Percentiles rank a stretch among this genome's conserved stretches.
Conservation (phyloP, 2,888 invertebrate species). For the Nemotelus pantherinus region DNA sequence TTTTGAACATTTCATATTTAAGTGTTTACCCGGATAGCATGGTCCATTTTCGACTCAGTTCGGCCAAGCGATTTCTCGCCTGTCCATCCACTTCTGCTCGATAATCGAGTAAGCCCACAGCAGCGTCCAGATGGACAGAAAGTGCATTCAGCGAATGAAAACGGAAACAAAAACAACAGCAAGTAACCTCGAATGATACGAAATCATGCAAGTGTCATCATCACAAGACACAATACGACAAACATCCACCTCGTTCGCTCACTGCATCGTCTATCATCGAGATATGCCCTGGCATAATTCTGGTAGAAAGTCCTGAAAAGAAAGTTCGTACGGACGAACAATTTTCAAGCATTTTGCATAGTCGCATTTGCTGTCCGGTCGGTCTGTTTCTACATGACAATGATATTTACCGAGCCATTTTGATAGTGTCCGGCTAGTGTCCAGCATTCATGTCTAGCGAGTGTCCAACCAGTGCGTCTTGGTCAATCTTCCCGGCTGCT, state of each 20-base stretch:
- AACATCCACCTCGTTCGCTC: too few species aligned
- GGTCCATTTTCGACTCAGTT: background rate
- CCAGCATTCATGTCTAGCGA: too few species aligned
- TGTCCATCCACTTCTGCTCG: too few species aligned
- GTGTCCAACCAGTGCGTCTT: background rate
- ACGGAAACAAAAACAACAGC: background rate
- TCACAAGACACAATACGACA: background rate
- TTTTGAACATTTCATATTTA: slow-evolving; percentile 7
- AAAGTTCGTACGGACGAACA: background rate
- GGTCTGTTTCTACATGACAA: too few species aligned
- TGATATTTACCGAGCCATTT: too few species aligned
- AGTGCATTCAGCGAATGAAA: slow-evolving; percentile 3
- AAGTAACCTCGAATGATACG: background rate
- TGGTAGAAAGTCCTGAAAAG: too few species aligned
- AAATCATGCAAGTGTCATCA: slow-evolving; percentile 16
- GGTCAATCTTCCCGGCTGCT: slow-evolving; percentile 10
- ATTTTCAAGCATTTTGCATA: slow-evolving; percentile 25
- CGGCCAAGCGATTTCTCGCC: background rate
- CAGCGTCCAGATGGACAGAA: background rate
- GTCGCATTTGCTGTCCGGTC: background rate
- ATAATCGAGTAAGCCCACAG: too few species aligned
- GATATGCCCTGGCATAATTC: too few species aligned
- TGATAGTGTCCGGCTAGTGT: too few species aligned
- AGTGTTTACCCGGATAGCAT: background rate
- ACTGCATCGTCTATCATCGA: too few species aligned